Conservation (phyloP, 1,140 invertebrate genomes). For the Sminthurides bifidus region DNA sequence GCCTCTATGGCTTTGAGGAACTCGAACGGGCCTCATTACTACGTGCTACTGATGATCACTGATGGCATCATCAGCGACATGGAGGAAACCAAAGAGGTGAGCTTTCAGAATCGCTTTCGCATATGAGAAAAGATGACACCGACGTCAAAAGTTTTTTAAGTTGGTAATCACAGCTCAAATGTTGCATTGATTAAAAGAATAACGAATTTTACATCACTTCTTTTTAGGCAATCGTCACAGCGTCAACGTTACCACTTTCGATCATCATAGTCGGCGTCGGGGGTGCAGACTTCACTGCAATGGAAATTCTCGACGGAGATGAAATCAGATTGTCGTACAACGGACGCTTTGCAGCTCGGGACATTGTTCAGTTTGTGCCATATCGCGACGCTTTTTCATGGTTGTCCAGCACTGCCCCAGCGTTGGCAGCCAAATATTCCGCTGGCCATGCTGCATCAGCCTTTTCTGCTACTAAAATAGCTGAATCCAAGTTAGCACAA, state of each 20-base stretch:
- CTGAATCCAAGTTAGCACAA: constrained; percentile 40
- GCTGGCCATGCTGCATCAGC: constrained; percentile 23
- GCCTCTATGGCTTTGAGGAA: constrained; percentile 38
- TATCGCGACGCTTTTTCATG: constrained; percentile 23
- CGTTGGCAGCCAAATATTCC: constrained; percentile 21
- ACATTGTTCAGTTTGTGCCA: constrained; percentile 36
- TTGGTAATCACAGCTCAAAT: background rate
- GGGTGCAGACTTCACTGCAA: constrained; percentile 41
- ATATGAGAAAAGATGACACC: too few relatives aligned
- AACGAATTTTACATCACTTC: background rate
- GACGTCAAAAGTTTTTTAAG: too few relatives aligned
- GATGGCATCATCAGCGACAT: constrained; percentile 58
- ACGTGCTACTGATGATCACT: constrained; percentile 53
- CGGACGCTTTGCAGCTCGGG: constrained; percentile 35
- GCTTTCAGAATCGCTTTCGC: background rate
- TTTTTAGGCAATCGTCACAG: constrained; percentile 42
- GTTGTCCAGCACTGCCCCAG: constrained; percentile 14
- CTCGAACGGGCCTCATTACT: constrained; percentile 46
- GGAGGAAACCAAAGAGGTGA: constrained; percentile 45
- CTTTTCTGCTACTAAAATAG: too few relatives aligned
- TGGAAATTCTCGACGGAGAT: constrained; percentile 39
- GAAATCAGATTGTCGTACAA: constrained; percentile 34
- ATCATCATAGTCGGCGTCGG: constrained; percentile 49
- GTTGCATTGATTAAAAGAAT: background rate
- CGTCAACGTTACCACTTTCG: constrained; percentile 43